These are phyloP conservation scores for Drosophila greeni DNA, from an alignment of 2,888 invertebrate genomes.

Conservation along the genomic window DNA sequence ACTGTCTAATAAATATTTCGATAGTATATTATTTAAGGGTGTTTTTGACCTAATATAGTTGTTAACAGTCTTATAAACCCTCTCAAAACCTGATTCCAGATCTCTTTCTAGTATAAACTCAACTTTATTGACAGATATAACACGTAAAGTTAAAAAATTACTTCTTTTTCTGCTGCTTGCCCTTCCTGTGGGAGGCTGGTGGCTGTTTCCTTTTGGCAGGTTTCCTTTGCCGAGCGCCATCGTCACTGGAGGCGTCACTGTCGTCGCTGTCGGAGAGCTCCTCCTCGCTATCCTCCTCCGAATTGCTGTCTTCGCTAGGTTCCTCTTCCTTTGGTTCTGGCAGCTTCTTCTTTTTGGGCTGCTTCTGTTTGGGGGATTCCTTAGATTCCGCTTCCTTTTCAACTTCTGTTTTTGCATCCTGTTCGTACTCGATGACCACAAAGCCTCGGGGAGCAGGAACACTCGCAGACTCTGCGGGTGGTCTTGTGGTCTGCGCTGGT, in stretches of 20 bases:
- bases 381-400: slow-evolving; percentile 7
- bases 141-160: not conserved
- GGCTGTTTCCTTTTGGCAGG: slow-evolving; percentile 21
- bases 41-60: no score
- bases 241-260: slow-evolving; percentile 25
- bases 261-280: slow-evolving; percentile 29
- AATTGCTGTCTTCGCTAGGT: slow-evolving; percentile 12
- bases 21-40: slow-evolving; percentile 17
- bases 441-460: slow-evolving; percentile 52
- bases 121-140: slow-evolving; percentile 19
- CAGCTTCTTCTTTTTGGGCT: slow-evolving; percentile 4
- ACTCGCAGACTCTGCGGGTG: no score
- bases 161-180: slow-evolving; percentile 19
- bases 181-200: slow-evolving; percentile 2
- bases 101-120: not conserved
- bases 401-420: slow-evolving; percentile 26
- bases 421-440: slow-evolving; percentile 75
- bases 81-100: no score
- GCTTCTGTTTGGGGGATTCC: slow-evolving; percentile 6
- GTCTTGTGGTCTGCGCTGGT: no score
- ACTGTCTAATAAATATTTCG: slow-evolving; percentile 35
- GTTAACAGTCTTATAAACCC: no score
- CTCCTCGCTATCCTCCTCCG: slow-evolving; percentile 19
- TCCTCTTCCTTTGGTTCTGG: slow-evolving; percentile 3
- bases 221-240: not conserved